Base-by-base conservation (phyloP, 2,113 vertebrate species). In the Dromas ardeola region DNA sequence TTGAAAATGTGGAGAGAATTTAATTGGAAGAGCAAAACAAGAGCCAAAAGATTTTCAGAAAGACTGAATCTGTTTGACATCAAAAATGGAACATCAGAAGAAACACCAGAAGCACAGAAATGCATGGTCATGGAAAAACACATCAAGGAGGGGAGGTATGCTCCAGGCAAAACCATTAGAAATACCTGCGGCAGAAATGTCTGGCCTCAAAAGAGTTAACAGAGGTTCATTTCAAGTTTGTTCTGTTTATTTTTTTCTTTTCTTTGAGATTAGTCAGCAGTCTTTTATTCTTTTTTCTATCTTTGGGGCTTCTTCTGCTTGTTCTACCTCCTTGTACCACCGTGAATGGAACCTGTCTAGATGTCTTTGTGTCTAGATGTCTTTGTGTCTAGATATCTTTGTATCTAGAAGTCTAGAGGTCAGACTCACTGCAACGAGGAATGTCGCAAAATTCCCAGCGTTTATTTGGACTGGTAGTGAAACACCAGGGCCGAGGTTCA, bases 401-500 rank as follows among this genome's bases (percentile, higher is more conserved):
- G 20, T 61, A 25, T 66, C 77, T 59, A 66, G 40, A 94, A 61
- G 12, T 32, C 22, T 70, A 17, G 29, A 95, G 83, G n/a, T 26
- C 66, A 88, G 71, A 98, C 99, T 98, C 81, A 99, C 99, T 84
- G 78, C 99, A 99, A 42, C 98, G 99, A 4, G 99, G 98, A 86
- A 99, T 98, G 53, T 98, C 8, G 22, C 99, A 99, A 83, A 88
- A 98, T 36, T 99, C 99, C 99, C 99, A 99, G 79, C 99, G 99
- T 88, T 98, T 99, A 36, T 79, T 89, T 1, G 63, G 72, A 59
- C 88, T 98, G 9, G 94, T 99, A 78, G 99, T 99, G 77, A 99
- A 99, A 87, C 99, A 99, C 99, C 99, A 99, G 0, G 99, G 99
- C 6, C 93, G 96, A 42, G 98, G 98, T 74, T 99, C 99, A 78